Conservation (phyloP, 1,140 invertebrate genomes). For the Lutraria rhynchaena region DNA sequence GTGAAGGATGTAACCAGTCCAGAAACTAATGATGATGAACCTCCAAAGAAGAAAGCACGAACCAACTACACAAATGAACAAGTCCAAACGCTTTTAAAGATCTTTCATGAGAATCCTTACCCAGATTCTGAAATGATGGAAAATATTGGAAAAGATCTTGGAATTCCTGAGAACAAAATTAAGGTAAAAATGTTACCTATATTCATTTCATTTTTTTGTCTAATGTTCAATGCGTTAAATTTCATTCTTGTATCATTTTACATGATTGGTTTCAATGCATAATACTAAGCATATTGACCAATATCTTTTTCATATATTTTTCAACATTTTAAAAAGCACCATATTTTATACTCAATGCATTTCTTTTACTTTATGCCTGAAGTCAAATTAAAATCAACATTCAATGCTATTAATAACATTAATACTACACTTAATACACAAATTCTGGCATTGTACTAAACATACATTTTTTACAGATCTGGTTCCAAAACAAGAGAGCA, state of each 20-base stretch:
- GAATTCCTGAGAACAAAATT: constrained; percentile 68
- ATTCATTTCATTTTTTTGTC: too few species aligned
- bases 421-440: too few species aligned
- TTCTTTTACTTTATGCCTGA: background rate
- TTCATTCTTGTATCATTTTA: too few species aligned
- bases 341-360: too few species aligned
- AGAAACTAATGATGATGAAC: constrained; percentile 2
- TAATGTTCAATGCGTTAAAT: too few species aligned
- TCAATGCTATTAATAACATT: too few species aligned
- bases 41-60: constrained; percentile 64
- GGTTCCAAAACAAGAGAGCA: constrained; percentile 68
- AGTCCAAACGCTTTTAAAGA: constrained; percentile 66
- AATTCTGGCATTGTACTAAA: constrained; percentile 1
- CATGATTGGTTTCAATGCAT: too few species aligned
- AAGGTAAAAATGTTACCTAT: too few species aligned
- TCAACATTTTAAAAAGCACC: too few species aligned
- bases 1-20: constrained; percentile 22
- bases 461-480: constrained; percentile 52
- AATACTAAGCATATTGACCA: too few species aligned
- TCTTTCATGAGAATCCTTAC: constrained; percentile 72
- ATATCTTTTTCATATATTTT: too few species aligned
- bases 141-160: constrained; percentile 63
- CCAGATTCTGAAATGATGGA: constrained; percentile 72
- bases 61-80: constrained; percentile 71
- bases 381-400: too few species aligned